A percentile compares a stretch with the other conserved stretches of the same genome.
These are phyloP conservation scores for Chydorus sphaericus DNA, from an alignment of 2,888 invertebrate genomes.

Conservation along the genomic window DNA sequence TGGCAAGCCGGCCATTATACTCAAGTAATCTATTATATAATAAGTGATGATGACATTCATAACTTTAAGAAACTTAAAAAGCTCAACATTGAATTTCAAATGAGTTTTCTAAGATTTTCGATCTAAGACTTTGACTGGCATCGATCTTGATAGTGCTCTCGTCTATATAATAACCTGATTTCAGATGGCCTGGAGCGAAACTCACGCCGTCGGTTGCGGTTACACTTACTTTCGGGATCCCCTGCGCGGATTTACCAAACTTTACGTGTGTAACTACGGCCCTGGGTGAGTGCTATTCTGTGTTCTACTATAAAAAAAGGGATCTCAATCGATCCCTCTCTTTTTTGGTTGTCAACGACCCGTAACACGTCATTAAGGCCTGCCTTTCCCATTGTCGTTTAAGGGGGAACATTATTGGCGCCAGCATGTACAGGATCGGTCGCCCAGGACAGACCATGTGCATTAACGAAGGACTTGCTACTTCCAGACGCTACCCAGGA, in stretches of 20 bases:
- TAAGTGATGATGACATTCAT: too few species aligned
- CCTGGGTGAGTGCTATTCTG: slow-evolving; percentile 35
- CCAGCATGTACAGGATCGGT: slow-evolving; percentile 59
- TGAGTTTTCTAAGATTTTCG: too few species aligned
- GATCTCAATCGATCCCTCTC: neutral
- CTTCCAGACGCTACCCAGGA: slow-evolving; percentile 57
- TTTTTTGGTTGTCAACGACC: neutral
- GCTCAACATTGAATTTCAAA: too few species aligned
- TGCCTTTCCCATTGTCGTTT: slow-evolving; percentile 11
- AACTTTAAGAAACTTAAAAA: too few species aligned
- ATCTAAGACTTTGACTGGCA: too few species aligned
- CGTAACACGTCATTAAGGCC: too few species aligned
- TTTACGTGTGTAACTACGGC: slow-evolving; percentile 74
- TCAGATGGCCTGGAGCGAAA: slow-evolving; percentile 77
- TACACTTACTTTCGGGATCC: slow-evolving; percentile 66
- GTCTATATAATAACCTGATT: too few species aligned
- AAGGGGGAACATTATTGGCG: slow-evolving; percentile 61
- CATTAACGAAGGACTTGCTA: slow-evolving; percentile 47
- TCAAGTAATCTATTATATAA: too few species aligned
- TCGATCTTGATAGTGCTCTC: too few species aligned
- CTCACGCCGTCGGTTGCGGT: slow-evolving; percentile 72
- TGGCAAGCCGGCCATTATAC: slow-evolving; percentile 67
- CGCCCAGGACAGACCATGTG: slow-evolving; percentile 43
- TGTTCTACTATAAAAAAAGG: too few species aligned
- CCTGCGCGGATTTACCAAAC: slow-evolving; percentile 52